A percentile compares a stretch with the other conserved stretches of the same genome.
phyloP scores from a whole-genome alignment of 2,888 invertebrate species.

The Cancer borealis region DNA sequence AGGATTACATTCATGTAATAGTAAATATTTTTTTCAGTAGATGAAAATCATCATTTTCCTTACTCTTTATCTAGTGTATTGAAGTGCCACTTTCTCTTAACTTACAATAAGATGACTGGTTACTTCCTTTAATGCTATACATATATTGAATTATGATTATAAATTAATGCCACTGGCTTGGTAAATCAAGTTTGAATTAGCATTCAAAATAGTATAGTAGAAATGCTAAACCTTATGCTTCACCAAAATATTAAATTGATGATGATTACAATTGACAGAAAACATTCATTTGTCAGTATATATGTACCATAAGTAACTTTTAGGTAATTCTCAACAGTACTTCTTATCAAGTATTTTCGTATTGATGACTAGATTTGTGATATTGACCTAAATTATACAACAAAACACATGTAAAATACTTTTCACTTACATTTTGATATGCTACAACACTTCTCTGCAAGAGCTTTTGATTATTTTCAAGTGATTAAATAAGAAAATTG shows the following conservation, averaged over 20 bases:
- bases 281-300: neutral
- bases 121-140: neutral
- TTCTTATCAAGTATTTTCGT: neutral
- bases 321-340: neutral
- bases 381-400: neutral
- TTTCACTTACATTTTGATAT: neutral
- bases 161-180: neutral
- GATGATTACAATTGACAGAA: neutral
- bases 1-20: neutral
- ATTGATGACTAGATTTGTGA: neutral
- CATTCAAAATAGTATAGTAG: neutral
- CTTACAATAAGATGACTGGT: neutral
- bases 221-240: neutral
- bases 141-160: neutral
- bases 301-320: neutral
- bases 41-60: neutral
- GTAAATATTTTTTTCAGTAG: neutral
- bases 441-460: neutral
- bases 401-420: neutral
- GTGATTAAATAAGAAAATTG: neutral
- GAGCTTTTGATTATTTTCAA: slow-evolving; percentile 39
- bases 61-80: neutral
- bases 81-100: neutral
- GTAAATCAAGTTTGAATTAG: neutral
- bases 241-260: neutral